Evolutionary conservation across 2,113 vertebrate species (phyloP).

Genomic region (Carlito syrichta): DNA sequence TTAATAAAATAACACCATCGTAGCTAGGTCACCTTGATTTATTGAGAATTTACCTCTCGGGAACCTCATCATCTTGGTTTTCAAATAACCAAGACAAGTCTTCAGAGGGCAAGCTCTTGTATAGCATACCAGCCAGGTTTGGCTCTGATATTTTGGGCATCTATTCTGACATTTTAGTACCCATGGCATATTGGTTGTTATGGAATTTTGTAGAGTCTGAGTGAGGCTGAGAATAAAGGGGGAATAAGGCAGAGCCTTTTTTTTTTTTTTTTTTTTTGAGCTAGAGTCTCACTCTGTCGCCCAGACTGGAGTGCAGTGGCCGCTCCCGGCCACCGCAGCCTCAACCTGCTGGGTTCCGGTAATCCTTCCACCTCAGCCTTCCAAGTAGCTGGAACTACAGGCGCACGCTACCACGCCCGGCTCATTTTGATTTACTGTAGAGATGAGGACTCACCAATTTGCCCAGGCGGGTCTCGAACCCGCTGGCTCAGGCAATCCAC

Average conservation of each 20-base stretch:
- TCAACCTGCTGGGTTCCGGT: too few relatives aligned
- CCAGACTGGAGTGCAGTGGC: too few relatives aligned
- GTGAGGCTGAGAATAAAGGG: background rate
- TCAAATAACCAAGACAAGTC: background rate
- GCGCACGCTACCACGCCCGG: too few relatives aligned
- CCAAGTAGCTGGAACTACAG: too few relatives aligned
- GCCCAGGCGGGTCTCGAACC: too few relatives aligned
- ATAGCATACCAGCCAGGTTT: background rate
- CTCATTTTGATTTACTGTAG: too few relatives aligned
- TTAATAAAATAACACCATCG: background rate
- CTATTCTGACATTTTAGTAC: background rate
- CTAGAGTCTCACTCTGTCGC: too few relatives aligned
- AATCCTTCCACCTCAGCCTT: too few relatives aligned
- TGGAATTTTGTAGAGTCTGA: background rate
- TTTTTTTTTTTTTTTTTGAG: too few relatives aligned
- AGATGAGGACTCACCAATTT: too few relatives aligned
- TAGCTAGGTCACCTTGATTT: background rate
- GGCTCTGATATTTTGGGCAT: background rate
- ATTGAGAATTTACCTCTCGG: background rate
- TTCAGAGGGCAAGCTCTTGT: background rate
- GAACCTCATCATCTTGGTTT: background rate
- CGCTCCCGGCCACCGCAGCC: too few relatives aligned
- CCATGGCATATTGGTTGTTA: accelerated
- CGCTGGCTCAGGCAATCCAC: too few relatives aligned
- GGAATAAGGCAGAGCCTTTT: background rate